Evolutionary conservation across 2,888 invertebrate species (phyloP).

Genomic region (Ptilodon capucinus): DNA sequence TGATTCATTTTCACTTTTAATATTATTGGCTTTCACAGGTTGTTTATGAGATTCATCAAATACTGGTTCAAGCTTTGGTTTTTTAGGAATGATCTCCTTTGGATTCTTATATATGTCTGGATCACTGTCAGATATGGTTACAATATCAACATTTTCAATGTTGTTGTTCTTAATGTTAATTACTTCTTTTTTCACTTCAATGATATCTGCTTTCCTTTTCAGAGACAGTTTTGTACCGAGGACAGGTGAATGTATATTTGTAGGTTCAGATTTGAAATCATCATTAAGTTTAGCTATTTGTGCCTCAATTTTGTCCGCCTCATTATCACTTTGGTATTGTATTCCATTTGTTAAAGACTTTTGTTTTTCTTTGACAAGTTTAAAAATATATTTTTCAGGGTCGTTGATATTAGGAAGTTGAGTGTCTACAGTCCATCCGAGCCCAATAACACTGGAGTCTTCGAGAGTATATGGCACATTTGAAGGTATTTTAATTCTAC

Average conservation of each 20-base stretch:
- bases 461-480: slow-evolving; percentile 55
- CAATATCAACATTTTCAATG: slow-evolving; percentile 33
- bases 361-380: slow-evolving; percentile 45
- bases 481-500: slow-evolving; percentile 60
- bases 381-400: slow-evolving; percentile 65
- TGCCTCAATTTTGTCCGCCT: slow-evolving; percentile 47
- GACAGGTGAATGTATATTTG: slow-evolving; percentile 25
- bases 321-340: slow-evolving; percentile 55
- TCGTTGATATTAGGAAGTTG: slow-evolving; percentile 51
- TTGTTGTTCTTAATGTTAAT: slow-evolving; percentile 17
- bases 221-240: slow-evolving; percentile 33
- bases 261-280: slow-evolving; percentile 3
- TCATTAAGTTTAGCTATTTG: slow-evolving; percentile 39
- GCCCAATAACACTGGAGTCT: slow-evolving; percentile 76
- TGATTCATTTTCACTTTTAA: slow-evolving; percentile 57
- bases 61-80: slow-evolving; percentile 45
- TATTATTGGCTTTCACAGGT: slow-evolving; percentile 30
- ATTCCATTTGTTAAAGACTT: slow-evolving; percentile 43
- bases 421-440: slow-evolving; percentile 71
- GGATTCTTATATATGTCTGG: slow-evolving; percentile 32
- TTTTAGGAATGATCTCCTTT: slow-evolving; percentile 32
- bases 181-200: slow-evolving; percentile 33
- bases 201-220: slow-evolving; percentile 52
- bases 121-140: slow-evolving; percentile 60
- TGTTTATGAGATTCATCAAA: slow-evolving; percentile 31